phyloP scores from a whole-genome alignment of 2,797 vertebrate species.

The Heteromormyrus szaboi region DNA sequence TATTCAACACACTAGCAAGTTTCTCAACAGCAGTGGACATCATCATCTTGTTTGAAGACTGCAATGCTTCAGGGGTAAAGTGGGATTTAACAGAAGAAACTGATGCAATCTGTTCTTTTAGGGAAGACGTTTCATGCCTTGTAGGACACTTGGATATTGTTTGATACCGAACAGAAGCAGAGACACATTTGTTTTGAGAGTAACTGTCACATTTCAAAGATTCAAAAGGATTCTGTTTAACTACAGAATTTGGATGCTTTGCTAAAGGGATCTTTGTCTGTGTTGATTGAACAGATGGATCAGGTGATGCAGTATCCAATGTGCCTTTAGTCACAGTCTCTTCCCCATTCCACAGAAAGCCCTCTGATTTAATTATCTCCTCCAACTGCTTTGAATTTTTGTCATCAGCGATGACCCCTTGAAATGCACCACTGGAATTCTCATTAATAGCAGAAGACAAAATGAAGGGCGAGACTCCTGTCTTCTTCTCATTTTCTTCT shows the following conservation, averaged over 20 bases:
- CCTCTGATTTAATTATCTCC: constrained; percentile 38
- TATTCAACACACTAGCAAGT: constrained; percentile 36
- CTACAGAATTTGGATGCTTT: constrained; percentile 38
- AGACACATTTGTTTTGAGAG: constrained; percentile 53
- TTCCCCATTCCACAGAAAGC: constrained; percentile 40
- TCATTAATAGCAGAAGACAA: constrained; percentile 37
- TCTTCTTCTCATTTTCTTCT: constrained; percentile 60
- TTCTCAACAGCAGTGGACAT: constrained; percentile 31
- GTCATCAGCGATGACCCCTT: constrained; percentile 51
- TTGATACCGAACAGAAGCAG: constrained; percentile 51
- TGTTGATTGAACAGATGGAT: constrained; percentile 41
- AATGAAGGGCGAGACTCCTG: constrained; percentile 49
- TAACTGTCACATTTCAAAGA: constrained; percentile 48
- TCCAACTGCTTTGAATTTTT: constrained; percentile 40
- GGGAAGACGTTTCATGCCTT: constrained; percentile 49
- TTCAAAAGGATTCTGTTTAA: constrained; percentile 45
- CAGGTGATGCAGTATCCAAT: constrained; percentile 40
- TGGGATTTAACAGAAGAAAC: constrained; percentile 47
- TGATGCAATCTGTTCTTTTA: constrained; percentile 48
- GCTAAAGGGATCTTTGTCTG: constrained; percentile 39
- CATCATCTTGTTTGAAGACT: constrained; percentile 30
- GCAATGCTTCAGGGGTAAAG: constrained; percentile 37
- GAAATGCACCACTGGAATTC: constrained; percentile 54
- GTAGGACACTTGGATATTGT: constrained; percentile 51
- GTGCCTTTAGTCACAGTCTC: constrained; percentile 36